Base-by-base conservation (phyloP, 2,113 vertebrate genomes). In the Nycticebus coucang region DNA sequence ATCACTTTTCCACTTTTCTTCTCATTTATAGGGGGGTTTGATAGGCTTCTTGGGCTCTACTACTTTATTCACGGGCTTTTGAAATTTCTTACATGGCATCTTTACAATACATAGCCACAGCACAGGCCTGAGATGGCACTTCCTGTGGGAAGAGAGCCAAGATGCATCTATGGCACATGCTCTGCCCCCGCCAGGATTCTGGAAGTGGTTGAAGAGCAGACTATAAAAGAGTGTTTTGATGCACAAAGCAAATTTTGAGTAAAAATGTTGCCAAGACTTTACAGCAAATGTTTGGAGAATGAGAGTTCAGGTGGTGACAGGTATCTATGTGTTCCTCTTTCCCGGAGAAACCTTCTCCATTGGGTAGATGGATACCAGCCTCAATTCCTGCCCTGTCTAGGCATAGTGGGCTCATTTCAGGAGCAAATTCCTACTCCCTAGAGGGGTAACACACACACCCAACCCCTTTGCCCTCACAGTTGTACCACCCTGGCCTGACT, bases 1-100 rank as follows among this genome's bases (percentile, higher is more conserved):
- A 57, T 71, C 35, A 17, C 18, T 88, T 68, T 57, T 66, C 28
- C 53, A 19, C 78, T 94, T 88, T 95, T 82, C 80, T 87, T 84
- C 55, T 87, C 69, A 75, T 18, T 77, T 79, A 45, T 5, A 28
- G 41, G 19, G 26, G 8, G 28, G 28, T 59, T 59, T 85, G 71
- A 74, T 13, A 72, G 62, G 74, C 19, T 8, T 91, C 69, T 66
- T 57, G 22, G 19, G 6, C 5, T 33, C 30, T 28, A 18, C 37
- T 84, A 24, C n/a, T 94, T 83, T 82, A 89, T 28, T 80, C 68
- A 28, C 0, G 50, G 75, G 26, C 18, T 87, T 83, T 68, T 68
- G 45, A 33, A 17, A 41, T 60, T 72, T 64, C 53, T 95, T 80
- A 37, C 13, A 15, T 18, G 21, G 37, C 35, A 22, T 30, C 45